A percentile compares a stretch with the other conserved stretches of the same genome.
Evolutionary conservation across 2,113 vertebrate genomes (phyloP).

Genomic region (Rhabdomys dilectus): DNA sequence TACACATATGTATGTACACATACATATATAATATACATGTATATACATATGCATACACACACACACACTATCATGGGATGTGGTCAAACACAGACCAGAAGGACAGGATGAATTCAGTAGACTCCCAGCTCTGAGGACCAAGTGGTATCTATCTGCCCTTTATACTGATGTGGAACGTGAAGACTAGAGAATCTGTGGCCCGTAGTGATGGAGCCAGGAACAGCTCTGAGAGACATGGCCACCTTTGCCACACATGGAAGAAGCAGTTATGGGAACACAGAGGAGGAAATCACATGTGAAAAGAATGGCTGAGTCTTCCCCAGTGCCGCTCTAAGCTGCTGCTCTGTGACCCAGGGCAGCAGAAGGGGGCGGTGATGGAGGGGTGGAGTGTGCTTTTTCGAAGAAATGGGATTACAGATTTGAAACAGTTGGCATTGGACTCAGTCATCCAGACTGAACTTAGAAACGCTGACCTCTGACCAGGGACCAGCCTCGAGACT

Average conservation of each 20-base stretch:
- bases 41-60: too few species aligned
- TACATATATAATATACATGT: too few species aligned
- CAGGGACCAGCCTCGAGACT: background rate
- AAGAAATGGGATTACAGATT: background rate
- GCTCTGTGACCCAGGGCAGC: background rate
- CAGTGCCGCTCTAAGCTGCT: background rate
- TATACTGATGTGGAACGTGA: background rate
- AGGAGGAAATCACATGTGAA: background rate
- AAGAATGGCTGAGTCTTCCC: background rate
- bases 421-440: background rate
- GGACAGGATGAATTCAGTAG: background rate
- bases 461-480: background rate
- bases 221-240: background rate
- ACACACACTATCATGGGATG: rapidly evolving
- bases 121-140: background rate
- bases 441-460: background rate
- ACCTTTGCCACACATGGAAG: background rate
- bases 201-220: background rate
- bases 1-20: too few species aligned
- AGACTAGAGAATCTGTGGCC: background rate
- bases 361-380: background rate
- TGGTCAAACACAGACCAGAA: background rate
- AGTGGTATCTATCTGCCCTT: background rate
- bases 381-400: background rate
- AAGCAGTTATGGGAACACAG: too few species aligned